Percentiles rank a stretch among this genome's conserved stretches.
Evolutionary conservation across 2,113 vertebrate species (phyloP).

Genomic region (Nesogale talazaci): DNA sequence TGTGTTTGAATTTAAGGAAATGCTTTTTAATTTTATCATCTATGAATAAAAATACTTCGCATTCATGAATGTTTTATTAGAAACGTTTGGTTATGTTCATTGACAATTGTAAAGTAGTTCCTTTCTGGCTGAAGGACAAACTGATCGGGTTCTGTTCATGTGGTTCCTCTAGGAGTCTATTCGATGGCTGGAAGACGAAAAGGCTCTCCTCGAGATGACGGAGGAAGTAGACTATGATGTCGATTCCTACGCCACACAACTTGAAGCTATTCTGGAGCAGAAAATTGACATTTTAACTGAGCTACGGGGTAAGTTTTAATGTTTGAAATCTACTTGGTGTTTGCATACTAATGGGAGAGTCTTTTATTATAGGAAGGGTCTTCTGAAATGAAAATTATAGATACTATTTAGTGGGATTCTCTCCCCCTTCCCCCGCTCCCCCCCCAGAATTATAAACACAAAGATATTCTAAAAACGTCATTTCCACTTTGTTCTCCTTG

Average conservation of each 20-base stretch:
- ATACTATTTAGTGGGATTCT: background rate
- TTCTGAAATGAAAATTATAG: background rate
- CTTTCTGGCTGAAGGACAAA: slow-evolving; percentile 1
- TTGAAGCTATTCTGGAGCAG: slow-evolving; percentile 97
- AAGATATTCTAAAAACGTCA: background rate
- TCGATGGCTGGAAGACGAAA: slow-evolving; percentile 98
- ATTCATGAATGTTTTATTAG: slow-evolving; percentile 38
- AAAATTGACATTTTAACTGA: slow-evolving; percentile 97
- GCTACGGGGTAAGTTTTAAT: slow-evolving; percentile 91
- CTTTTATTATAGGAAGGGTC: slow-evolving; percentile 18
- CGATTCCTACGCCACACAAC: slow-evolving; percentile 96
- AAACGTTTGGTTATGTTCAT: background rate
- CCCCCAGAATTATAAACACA: background rate
- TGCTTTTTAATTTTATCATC: slow-evolving; percentile 35
- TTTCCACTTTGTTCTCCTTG: slow-evolving; percentile 4
- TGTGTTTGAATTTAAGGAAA: slow-evolving; percentile 42
- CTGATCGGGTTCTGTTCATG: background rate
- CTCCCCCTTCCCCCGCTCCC: background rate
- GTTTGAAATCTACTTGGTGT: slow-evolving; percentile 45
- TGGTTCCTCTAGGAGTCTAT: slow-evolving; percentile 92
- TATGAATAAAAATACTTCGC: slow-evolving; percentile 29
- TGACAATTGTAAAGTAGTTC: slow-evolving; percentile 8
- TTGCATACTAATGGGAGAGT: slow-evolving; percentile 14
- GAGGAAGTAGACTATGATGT: slow-evolving; percentile 99
- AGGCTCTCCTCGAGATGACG: slow-evolving; percentile 97